phyloP scores from a whole-genome alignment of 2,888 invertebrate genomes.

The Scaptomyza polygonia region DNA sequence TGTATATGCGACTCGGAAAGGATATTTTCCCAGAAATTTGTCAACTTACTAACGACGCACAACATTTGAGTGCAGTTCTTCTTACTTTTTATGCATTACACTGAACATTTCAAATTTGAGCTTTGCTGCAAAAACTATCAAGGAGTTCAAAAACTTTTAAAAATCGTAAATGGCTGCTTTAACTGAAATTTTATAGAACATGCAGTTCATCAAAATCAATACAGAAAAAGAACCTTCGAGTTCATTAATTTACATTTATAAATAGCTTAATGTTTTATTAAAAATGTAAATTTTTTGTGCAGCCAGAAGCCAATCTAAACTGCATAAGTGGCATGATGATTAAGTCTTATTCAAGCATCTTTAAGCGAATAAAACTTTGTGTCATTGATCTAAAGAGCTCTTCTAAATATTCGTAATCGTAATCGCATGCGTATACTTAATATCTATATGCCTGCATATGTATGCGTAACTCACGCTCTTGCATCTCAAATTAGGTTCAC shows the following conservation, averaged over 20 bases:
- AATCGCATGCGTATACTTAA: conserved; percentile 44
- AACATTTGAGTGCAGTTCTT: conserved; percentile 48
- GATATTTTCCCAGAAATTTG: conserved; percentile 60
- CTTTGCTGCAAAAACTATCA: too few species aligned
- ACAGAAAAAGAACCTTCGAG: conserved; percentile 2
- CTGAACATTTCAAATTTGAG: conserved; percentile 23
- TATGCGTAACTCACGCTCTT: conserved; percentile 17
- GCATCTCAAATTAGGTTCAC: conserved; percentile 39
- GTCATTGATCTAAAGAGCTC: conserved; percentile 22
- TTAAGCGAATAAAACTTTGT: conserved; percentile 17
- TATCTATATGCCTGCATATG: conserved; percentile 23
- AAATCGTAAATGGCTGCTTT: neutral
- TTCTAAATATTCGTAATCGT: conserved; percentile 17
- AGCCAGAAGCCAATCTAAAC: neutral
- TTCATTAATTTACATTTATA: too few species aligned
- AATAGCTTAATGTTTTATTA: too few species aligned
- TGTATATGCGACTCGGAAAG: conserved; percentile 23
- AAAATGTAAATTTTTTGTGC: too few species aligned
- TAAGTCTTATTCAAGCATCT: too few species aligned
- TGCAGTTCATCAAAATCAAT: conserved; percentile 25
- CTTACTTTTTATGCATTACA: conserved; percentile 8
- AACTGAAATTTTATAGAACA: too few species aligned
- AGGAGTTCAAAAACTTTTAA: neutral
- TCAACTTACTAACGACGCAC: conserved; percentile 56
- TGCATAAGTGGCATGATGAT: too few species aligned